Evolutionary conservation across 2,113 vertebrate species (phyloP).

Genomic region (Marmota monax): DNA sequence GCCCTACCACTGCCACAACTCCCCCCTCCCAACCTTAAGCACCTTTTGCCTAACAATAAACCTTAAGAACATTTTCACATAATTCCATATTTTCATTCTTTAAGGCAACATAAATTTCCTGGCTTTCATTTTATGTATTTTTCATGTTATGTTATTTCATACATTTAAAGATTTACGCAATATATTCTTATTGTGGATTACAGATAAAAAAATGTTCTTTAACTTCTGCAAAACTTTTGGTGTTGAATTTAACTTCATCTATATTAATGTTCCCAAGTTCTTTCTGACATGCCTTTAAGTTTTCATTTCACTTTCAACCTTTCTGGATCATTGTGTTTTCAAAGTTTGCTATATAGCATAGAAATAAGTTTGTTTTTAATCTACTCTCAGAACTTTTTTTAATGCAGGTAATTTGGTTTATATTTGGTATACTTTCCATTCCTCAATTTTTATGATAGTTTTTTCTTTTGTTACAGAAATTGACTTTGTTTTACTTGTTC

Average conservation of each 20-base stretch:
- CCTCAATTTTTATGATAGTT: not conserved
- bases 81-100: not conserved
- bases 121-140: not conserved
- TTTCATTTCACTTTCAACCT: slow-evolving; percentile 14
- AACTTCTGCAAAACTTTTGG: not conserved
- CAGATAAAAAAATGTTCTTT: slow-evolving; percentile 30
- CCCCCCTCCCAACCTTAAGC: no score
- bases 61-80: not conserved
- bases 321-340: no score
- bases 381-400: not conserved
- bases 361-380: no score
- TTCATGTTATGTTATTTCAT: slow-evolving; percentile 10
- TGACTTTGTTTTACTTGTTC: not conserved
- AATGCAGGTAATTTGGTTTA: not conserved
- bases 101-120: slow-evolving; percentile 7
- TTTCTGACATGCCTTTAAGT: not conserved
- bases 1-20: no score
- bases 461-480: slow-evolving; percentile 22
- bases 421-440: not conserved
- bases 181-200: not conserved
- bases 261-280: not conserved
- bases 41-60: not conserved
- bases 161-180: slow-evolving; percentile 22
- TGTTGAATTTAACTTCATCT: not conserved
- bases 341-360: no score